phyloP scores from a whole-genome alignment of 2,113 vertebrate genomes.

The Platysternon megacephalum region DNA sequence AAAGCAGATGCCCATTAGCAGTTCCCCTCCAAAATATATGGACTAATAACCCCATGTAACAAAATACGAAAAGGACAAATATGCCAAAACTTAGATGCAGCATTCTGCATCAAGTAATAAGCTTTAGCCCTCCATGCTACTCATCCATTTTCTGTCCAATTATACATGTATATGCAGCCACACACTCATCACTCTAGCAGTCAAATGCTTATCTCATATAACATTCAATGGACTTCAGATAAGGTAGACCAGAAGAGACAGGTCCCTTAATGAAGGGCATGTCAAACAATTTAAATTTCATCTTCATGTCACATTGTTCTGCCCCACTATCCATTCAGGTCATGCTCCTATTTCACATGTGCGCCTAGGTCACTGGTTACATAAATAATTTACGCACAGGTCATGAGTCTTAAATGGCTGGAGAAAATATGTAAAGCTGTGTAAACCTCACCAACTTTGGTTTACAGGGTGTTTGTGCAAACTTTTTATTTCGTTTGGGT shows the following conservation, averaged over 20 bases:
- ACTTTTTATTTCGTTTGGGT: neutral
- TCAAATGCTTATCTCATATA: neutral
- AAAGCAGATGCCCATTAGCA: neutral
- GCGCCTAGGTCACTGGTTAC: neutral
- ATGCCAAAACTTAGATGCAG: neutral
- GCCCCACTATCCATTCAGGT: rapidly evolving
- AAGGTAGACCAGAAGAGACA: neutral
- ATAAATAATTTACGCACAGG: rapidly evolving
- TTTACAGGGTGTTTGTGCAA: neutral
- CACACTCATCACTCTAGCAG: neutral
- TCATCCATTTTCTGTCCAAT: neutral
- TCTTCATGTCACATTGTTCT: neutral
- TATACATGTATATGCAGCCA: neutral
- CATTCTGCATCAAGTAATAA: neutral
- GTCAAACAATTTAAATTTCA: neutral
- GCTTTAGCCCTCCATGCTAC: neutral
- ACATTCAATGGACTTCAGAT: neutral
- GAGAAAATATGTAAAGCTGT: neutral
- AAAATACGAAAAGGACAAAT: neutral
- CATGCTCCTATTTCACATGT: rapidly evolving
- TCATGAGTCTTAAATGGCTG: neutral
- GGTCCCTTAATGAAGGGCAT: neutral
- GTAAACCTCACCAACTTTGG: neutral
- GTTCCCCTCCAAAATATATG: neutral
- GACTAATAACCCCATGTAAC: neutral